Percentiles rank a stretch among this genome's conserved stretches.
These are phyloP conservation scores for Knipowitschia caucasica DNA, from an alignment of 2,797 vertebrate genomes.

Conservation along the genomic window DNA sequence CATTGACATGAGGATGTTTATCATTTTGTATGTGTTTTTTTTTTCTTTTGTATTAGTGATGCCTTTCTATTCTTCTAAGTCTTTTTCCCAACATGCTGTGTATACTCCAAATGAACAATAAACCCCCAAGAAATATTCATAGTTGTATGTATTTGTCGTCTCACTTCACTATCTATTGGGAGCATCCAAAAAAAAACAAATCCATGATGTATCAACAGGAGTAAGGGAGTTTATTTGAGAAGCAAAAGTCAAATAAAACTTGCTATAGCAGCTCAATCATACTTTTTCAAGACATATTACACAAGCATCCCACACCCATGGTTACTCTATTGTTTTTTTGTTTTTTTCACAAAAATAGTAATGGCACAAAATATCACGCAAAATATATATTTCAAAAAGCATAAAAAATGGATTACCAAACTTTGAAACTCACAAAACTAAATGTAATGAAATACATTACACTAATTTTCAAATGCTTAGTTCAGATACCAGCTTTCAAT, in stretches of 20 bases:
- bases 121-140: constrained; percentile 64
- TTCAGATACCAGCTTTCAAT: too few relatives aligned
- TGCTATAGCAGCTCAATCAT: constrained; percentile 39
- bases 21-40: constrained; percentile 75
- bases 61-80: constrained; percentile 86
- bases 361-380: constrained; percentile 6
- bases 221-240: constrained; percentile 51
- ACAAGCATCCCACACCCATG: too few relatives aligned
- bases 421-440: too few relatives aligned
- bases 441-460: too few relatives aligned
- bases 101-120: constrained; percentile 89
- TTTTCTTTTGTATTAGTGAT: constrained; percentile 79
- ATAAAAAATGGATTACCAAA: too few relatives aligned
- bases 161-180: constrained; percentile 19
- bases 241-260: constrained; percentile 51
- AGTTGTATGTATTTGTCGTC: constrained; percentile 18
- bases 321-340: too few relatives aligned
- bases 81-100: constrained; percentile 84
- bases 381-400: too few relatives aligned
- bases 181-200: constrained; percentile 32
- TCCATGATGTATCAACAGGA: constrained; percentile 40
- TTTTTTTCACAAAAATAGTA: background rate
- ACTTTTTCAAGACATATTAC: constrained; percentile 38
- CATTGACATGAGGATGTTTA: constrained; percentile 91
- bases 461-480: too few relatives aligned